Percentiles rank a stretch among this genome's conserved stretches.
Conservation (phyloP, 2,113 vertebrate species). For the Falco punctatus region DNA sequence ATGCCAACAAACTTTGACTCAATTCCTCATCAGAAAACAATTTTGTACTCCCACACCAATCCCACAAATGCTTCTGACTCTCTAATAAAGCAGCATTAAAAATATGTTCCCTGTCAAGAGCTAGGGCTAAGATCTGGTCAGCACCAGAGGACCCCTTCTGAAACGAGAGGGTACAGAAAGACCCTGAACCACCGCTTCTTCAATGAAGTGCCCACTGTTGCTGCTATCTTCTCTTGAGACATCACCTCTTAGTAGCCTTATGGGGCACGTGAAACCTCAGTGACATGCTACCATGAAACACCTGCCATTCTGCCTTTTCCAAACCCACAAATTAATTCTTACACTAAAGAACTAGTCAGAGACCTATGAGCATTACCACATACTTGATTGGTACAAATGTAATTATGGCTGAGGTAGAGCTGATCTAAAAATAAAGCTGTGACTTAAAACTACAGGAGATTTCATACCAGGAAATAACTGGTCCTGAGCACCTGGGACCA, state of each 20-base stretch:
- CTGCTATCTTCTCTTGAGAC: neutral
- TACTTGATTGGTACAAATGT: neutral
- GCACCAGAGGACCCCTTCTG: rapidly evolving
- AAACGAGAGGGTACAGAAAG: neutral
- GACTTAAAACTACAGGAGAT: slow-evolving; percentile 17
- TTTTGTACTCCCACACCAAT: slow-evolving; percentile 54
- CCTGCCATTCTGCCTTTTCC: slow-evolving; percentile 25
- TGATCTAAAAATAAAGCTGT: slow-evolving; percentile 55
- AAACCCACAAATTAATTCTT: slow-evolving; percentile 21
- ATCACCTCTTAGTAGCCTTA: neutral
- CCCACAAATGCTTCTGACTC: slow-evolving; percentile 53
- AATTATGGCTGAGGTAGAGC: slow-evolving; percentile 33
- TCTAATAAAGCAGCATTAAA: slow-evolving; percentile 28
- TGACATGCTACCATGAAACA: neutral
- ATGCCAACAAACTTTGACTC: slow-evolving; percentile 30
- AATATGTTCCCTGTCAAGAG: neutral
- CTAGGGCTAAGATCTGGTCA: neutral
- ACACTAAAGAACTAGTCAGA: slow-evolving; percentile 29
- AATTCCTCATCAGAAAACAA: slow-evolving; percentile 54
- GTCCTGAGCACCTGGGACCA: rapidly evolving
- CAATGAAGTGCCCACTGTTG: neutral
- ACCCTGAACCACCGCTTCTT: neutral
- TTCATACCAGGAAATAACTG: neutral
- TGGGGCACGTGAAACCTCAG: neutral
- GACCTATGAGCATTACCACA: slow-evolving; percentile 6